Base-by-base conservation (phyloP, 2,113 vertebrate species). In the Mugil cephalus region DNA sequence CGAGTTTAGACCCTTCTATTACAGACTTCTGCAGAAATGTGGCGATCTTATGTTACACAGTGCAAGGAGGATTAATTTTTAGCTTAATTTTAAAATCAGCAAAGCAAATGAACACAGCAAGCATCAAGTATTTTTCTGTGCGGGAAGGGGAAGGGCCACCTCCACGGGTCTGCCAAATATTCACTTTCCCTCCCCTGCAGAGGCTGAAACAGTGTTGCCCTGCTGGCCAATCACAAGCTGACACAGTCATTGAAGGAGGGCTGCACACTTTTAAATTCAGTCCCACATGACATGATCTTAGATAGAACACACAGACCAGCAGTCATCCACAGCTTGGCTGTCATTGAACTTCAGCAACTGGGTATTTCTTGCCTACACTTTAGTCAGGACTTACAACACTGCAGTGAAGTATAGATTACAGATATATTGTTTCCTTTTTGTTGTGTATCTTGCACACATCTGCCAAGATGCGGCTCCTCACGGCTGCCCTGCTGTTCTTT, bases 391-490 rank as follows among this genome's bases (percentile, higher is more conserved):
- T 69, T 73, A 5, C 13, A 24, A 10, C 8, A 21, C 21, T 39
- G 69, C 42, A 53, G 42, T 13, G 52, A 63, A 35, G 46, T 15
- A 51, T 17, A 36, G 7, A 45, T 21, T 51, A 15, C 38, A 47
- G 43, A 14, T 12, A 39, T 1, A 38, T 30, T 0, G 0, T 17
- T 43, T 65, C 39, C 12, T 30, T 12, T 38, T 58, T 60, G 10
- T 36, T 61, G 55, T 52, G 46, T 53, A 45, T 62, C 6, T 38
- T 51, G 11, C 39, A 77, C 68, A 68, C 66, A 78, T 50, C 77
- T 85, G 78, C 69, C 77, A 91, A 36, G 69, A 94, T 95, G 94
- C 68, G 74, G 47, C 80, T 84, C 70, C 79, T 86, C 43, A 66
- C 59, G 67, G 71, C 56, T 24, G 51, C 74, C 35, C 61, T 90